Conservation (phyloP, 2,113 vertebrate genomes). For the Anhinga rufa region DNA sequence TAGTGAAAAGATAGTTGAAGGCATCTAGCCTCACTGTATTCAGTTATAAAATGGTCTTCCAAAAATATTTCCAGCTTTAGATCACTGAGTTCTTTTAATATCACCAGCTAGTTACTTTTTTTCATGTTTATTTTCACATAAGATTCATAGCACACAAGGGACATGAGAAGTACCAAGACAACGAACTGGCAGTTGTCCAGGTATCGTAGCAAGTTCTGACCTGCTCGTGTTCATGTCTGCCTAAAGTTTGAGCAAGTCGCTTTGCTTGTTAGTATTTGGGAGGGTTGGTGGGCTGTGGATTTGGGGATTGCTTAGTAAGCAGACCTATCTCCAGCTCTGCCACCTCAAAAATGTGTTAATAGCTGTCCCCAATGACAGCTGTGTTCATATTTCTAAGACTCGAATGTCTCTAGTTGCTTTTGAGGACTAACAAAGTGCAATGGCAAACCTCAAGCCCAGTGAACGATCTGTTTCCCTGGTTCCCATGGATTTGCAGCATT, state of each 20-base stretch:
- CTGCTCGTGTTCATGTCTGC: not conserved
- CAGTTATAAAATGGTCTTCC: not conserved
- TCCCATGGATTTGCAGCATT: not conserved
- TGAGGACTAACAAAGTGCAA: not conserved
- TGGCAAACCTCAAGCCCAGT: not conserved
- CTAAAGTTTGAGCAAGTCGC: not conserved
- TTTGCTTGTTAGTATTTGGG: not conserved
- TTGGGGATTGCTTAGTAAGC: not conserved
- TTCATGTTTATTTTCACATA: not conserved
- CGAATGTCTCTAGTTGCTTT: not conserved
- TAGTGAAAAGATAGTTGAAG: not conserved
- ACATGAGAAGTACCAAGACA: not conserved
- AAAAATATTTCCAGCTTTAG: conserved; percentile 18
- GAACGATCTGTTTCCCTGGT: not conserved
- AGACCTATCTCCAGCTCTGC: not conserved
- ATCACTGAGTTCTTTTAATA: not conserved
- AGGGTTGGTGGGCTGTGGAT: not conserved
- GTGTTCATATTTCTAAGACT: not conserved
- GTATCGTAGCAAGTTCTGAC: not conserved
- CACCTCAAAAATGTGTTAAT: not conserved
- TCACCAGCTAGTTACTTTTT: not conserved
- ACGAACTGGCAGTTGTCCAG: not conserved
- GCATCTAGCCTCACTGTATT: not conserved
- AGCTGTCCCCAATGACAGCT: not conserved
- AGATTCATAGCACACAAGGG: not conserved